These are phyloP conservation scores for Mesitornis unicolor DNA, from an alignment of 2,113 vertebrate genomes.

Conservation along the genomic window DNA sequence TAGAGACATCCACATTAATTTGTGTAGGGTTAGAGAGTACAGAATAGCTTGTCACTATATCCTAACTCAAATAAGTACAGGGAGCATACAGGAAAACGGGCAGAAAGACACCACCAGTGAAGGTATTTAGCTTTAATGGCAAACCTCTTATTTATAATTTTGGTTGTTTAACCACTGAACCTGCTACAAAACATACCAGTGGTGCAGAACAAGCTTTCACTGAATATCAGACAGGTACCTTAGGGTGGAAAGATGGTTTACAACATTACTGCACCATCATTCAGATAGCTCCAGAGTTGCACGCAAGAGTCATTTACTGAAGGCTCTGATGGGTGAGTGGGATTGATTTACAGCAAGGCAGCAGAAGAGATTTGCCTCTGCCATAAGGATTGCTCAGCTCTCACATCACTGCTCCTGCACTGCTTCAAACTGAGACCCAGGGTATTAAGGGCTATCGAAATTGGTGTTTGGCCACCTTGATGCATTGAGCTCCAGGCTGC, in stretches of 20 bases:
- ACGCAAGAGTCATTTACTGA: not conserved
- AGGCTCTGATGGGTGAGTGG: not conserved
- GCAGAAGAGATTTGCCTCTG: not conserved
- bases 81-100: accelerated
- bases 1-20: not conserved
- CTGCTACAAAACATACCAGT: not conserved
- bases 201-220: not conserved
- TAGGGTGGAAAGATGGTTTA: not conserved
- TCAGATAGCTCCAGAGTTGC: not conserved
- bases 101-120: not conserved
- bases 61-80: not conserved
- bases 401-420: not conserved
- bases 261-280: not conserved
- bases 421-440: not conserved
- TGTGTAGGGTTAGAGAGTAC: not conserved
- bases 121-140: not conserved
- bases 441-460: not conserved
- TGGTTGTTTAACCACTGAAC: not conserved
- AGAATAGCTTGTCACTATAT: not conserved
- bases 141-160: not conserved
- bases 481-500: not conserved
- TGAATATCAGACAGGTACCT: not conserved
- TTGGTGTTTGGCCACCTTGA: not conserved
- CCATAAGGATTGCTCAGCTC: not conserved
- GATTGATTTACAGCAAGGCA: not conserved